Conservation (phyloP, 2,797 vertebrate species). For the Brachymystax lenok region DNA sequence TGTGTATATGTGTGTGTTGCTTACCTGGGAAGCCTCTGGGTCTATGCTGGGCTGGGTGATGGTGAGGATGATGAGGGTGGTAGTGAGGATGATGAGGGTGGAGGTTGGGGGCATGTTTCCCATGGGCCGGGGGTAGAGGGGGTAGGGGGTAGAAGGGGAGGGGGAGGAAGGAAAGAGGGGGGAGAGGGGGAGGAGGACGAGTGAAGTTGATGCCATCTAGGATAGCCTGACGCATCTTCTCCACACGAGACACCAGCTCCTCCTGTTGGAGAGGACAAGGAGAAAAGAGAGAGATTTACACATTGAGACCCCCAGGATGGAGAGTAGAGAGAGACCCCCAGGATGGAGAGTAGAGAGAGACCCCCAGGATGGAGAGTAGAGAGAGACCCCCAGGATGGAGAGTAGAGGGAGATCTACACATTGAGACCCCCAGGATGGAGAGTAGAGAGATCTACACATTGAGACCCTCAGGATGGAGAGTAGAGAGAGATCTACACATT, state of each 20-base stretch:
- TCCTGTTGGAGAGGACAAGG: slow-evolving; percentile 61
- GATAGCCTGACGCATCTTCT: slow-evolving; percentile 93
- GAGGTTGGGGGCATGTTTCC: slow-evolving; percentile 84
- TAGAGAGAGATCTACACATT: too few relatives aligned
- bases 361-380: too few relatives aligned
- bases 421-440: too few relatives aligned
- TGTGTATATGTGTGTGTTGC: neutral
- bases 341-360: too few relatives aligned
- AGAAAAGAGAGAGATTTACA: too few relatives aligned
- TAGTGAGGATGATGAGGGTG: too few relatives aligned
- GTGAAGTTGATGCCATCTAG: slow-evolving; percentile 89
- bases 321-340: too few relatives aligned
- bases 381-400: too few relatives aligned
- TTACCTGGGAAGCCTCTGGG: slow-evolving; percentile 87
- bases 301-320: too few relatives aligned
- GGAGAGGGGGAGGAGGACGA: slow-evolving; percentile 82
- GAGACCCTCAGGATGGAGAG: too few relatives aligned
- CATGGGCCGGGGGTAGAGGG: slow-evolving; percentile 82
- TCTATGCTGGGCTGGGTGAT: slow-evolving; percentile 78
- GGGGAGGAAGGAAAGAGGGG: slow-evolving; percentile 85
- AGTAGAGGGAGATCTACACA: too few relatives aligned
- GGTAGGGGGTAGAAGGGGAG: slow-evolving; percentile 88
- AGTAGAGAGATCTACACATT: too few relatives aligned
- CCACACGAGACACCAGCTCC: slow-evolving; percentile 88
- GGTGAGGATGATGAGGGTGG: slow-evolving; percentile 76